Conservation (phyloP, 2,888 invertebrate genomes). For the Merodon equestris region DNA sequence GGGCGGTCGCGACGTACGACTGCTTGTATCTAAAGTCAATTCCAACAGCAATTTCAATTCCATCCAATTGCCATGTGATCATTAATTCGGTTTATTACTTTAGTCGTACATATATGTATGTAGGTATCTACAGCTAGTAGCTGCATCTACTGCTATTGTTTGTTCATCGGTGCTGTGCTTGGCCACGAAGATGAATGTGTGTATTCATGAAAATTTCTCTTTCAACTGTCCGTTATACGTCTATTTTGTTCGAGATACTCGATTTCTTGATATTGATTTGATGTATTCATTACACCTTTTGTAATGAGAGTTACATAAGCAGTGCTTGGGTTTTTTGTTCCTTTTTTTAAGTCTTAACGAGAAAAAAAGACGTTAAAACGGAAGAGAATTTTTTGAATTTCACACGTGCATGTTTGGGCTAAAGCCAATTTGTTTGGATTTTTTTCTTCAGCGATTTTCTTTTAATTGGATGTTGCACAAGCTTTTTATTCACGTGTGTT, state of each 20-base stretch:
- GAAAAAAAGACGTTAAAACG: conserved; percentile 11
- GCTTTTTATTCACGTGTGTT: conserved; percentile 42
- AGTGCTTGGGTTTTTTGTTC: conserved; percentile 11
- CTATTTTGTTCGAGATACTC: conserved; percentile 3
- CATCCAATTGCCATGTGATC: conserved; percentile 30
- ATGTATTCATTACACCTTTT: conserved; percentile 28
- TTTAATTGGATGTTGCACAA: conserved; percentile 45
- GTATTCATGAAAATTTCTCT: conserved; percentile 4
- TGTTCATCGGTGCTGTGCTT: not conserved
- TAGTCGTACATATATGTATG: no score
- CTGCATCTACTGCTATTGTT: no score
- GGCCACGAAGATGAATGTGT: not conserved
- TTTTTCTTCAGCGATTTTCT: conserved; percentile 4
- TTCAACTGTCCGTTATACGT: conserved; percentile 9
- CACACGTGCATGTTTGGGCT: conserved; percentile 29
- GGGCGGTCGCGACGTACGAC: not conserved
- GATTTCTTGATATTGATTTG: conserved; percentile 25
- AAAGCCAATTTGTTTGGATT: conserved; percentile 20
- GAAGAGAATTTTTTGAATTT: conserved; percentile 33
- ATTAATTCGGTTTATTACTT: conserved; percentile 14
- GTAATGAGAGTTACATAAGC: conserved; percentile 25
- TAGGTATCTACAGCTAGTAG: conserved; percentile 1
- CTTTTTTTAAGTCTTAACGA: not conserved
- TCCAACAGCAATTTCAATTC: conserved; percentile 8
- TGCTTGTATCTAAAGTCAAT: conserved; percentile 14